Percentiles rank a stretch among this genome's conserved stretches.
Conservation (phyloP, 1,140 invertebrate genomes). For the Ditylenchus dipsaci region DNA sequence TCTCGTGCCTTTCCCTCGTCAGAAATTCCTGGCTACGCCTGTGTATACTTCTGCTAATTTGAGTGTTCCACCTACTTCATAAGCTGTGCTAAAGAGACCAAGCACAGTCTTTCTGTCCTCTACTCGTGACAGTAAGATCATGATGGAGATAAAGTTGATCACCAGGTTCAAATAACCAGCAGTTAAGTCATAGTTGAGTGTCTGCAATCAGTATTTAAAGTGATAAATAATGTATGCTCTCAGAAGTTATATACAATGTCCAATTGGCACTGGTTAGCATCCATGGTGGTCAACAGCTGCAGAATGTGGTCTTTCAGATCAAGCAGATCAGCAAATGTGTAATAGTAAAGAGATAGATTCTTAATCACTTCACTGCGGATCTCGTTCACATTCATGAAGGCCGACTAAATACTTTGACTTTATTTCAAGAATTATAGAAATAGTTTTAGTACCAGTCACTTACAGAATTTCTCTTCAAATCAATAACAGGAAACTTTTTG, state of each 20-base stretch:
- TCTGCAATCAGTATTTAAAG: conserved; percentile 64
- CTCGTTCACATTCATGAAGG: conserved; percentile 74
- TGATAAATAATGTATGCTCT: too few species aligned
- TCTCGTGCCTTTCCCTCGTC: too few species aligned
- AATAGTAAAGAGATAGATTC: conserved; percentile 91
- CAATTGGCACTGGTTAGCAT: conserved; percentile 85
- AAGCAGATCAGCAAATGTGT: conserved; percentile 97
- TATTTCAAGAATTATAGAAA: not conserved
- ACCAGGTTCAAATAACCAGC: conserved; percentile 91
- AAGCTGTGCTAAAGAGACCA: conserved; percentile 91
- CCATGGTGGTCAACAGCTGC: conserved; percentile 92
- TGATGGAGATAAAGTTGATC: conserved; percentile 80
- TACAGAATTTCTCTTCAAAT: conserved; percentile 72
- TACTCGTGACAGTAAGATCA: conserved; percentile 90
- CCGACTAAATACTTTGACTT: conserved; percentile 50
- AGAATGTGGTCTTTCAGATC: conserved; percentile 98
- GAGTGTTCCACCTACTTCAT: conserved; percentile 69
- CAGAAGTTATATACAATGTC: conserved; percentile 71
- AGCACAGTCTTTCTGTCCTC: conserved; percentile 95
- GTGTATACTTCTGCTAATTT: too few species aligned
- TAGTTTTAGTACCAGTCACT: conserved; percentile 17
- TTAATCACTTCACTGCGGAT: conserved; percentile 91
- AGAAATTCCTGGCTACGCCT: too few species aligned
- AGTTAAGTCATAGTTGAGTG: conserved; percentile 90
- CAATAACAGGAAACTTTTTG: conserved; percentile 88